Evolutionary conservation across 1,140 invertebrate genomes (phyloP), one percentile per base, ranked within the genome.

Genomic region (Bombus sibiricus): DNA sequence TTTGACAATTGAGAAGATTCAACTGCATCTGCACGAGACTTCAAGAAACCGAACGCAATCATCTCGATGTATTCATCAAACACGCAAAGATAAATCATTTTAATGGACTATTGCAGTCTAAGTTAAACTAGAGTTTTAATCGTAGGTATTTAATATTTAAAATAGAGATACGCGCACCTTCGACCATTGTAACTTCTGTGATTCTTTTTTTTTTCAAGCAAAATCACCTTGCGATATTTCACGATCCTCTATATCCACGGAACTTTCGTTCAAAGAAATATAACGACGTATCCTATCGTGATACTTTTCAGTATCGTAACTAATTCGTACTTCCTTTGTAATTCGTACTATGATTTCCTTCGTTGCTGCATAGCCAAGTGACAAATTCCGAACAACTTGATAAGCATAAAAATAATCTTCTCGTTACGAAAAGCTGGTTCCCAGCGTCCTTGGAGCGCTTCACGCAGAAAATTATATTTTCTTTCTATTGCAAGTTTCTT

Each of bases 381-480:
- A 62, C 59, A 28, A 28, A 62, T 62, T 62, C n/a, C 32, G 15
- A 32, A 32, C 6, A 66, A 32, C 8, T 34, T 4, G 10, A 34
- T 22, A 9, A 18, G 5, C 32, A 22, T 34, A 15, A 22, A 68
- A 68, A 77, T 41, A 53, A n/a, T 64, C 28, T 53, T 37, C 73
- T 59, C 18, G 64, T 78, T 59, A 43, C 39, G 22, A 22, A 9
- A 32, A n/a, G 4, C 22, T 41, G 3, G 0, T 22, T 43, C 5
- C 28, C 2, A 3, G 12, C 37, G 12, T 28, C 10, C 2, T 32
- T 18, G 1, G 32, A 32, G 69, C 64, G 41, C 8, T 64, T 72
- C 47, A 39, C 83, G 83, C 68, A 37, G 69, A 62, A 80, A 80
- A 79, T 69, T 69, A 41, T 47, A 53, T 37, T 83, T 86, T 77